Conservation (phyloP, 2,888 invertebrate species). For the Notocelia uddmanniana region DNA sequence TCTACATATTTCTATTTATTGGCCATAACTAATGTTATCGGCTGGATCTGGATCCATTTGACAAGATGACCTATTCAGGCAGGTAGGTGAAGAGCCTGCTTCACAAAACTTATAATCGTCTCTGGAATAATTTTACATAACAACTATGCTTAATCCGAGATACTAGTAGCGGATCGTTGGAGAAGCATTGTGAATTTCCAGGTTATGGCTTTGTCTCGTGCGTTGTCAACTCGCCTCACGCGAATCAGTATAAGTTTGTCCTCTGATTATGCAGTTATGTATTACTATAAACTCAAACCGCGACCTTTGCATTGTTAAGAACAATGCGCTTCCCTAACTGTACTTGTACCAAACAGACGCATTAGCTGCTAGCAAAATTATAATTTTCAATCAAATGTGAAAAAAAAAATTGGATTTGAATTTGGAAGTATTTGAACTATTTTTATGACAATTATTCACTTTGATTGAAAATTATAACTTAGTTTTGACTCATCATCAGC, state of each 20-base stretch:
- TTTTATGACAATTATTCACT: too few species aligned
- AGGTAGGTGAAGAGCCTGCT: neutral
- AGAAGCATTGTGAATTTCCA: neutral
- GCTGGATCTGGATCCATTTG: conserved; percentile 23
- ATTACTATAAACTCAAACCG: too few species aligned
- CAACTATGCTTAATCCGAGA: neutral
- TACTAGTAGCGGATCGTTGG: neutral
- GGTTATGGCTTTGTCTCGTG: neutral
- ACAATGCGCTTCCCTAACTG: too few species aligned
- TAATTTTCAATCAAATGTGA: too few species aligned
- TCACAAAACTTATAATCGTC: neutral
- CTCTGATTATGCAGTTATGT: too few species aligned
- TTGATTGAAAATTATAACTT: too few species aligned
- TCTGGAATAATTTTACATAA: neutral
- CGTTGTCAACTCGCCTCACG: neutral
- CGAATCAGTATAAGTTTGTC: neutral
- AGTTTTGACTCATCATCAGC: too few species aligned
- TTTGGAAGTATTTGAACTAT: too few species aligned
- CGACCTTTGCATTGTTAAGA: too few species aligned
- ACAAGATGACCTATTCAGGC: conserved; percentile 36
- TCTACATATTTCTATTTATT: conserved; percentile 5
- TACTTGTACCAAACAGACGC: too few species aligned
- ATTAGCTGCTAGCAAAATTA: too few species aligned
- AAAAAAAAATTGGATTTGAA: too few species aligned
- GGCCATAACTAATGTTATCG: conserved; percentile 33